Evolutionary conservation across 2,113 vertebrate species (phyloP).

Genomic region (Romanogobio albipinnatus): DNA sequence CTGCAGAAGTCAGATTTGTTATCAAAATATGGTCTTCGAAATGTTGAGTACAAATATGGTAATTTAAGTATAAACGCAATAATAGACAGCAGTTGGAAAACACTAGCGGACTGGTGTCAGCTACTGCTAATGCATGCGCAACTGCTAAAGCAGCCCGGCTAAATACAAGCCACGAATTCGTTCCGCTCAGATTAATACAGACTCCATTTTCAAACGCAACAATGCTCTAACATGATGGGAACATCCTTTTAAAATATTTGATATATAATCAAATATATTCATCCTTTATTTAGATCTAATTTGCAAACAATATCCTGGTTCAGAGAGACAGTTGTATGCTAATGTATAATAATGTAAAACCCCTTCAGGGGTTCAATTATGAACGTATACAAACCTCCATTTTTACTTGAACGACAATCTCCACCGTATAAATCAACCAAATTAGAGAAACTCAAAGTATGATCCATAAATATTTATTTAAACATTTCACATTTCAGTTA

Average conservation of each 20-base stretch:
- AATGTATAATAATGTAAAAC: background rate
- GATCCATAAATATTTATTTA: constrained; percentile 80
- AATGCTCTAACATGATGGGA: background rate
- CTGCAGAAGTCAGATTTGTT: background rate
- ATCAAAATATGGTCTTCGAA: background rate
- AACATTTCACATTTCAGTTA: constrained; percentile 76
- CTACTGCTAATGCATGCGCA: constrained; percentile 20
- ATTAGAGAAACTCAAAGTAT: constrained; percentile 47
- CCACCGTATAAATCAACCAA: background rate
- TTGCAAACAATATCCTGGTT: background rate
- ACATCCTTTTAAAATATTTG: background rate
- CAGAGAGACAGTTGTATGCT: too few relatives aligned
- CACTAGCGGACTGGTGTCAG: background rate
- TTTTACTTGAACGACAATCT: background rate
- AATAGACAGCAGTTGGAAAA: background rate
- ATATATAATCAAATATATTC: background rate
- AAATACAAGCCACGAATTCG: background rate
- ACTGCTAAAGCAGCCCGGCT: constrained; percentile 3
- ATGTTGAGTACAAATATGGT: background rate
- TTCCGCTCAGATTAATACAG: constrained; percentile 10
- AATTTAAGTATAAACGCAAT: background rate
- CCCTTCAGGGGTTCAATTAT: background rate
- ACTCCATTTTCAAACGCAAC: constrained; percentile 7
- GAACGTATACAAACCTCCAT: background rate
- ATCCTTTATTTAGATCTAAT: background rate